A percentile compares a stretch with the other conserved stretches of the same genome.
Conservation (phyloP, 2,797 vertebrate genomes). For the Helarctos malayanus region DNA sequence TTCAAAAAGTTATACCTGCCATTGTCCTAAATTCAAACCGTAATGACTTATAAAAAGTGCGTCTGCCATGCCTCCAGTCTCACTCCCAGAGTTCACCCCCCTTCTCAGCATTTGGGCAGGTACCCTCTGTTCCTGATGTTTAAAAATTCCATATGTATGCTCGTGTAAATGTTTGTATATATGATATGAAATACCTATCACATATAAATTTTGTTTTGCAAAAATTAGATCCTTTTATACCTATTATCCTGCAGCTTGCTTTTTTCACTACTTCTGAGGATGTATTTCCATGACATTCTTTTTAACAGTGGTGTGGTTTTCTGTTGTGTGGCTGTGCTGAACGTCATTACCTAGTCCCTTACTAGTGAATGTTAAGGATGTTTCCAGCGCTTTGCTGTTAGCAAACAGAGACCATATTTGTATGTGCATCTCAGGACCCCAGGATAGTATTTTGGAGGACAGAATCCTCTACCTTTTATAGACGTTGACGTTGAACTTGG, state of each 20-base stretch:
- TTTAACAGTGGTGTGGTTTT: not conserved
- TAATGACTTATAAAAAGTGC: not conserved
- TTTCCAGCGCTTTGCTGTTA: not conserved
- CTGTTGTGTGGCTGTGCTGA: not conserved
- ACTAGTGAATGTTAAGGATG: not conserved
- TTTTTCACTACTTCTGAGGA: not conserved
- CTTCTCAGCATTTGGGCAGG: not conserved
- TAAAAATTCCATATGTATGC: not conserved
- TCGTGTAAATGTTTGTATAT: not conserved
- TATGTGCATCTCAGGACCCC: not conserved
- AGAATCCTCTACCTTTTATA: not conserved
- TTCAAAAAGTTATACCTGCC: not conserved
- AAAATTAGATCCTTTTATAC: not conserved
- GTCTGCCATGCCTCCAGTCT: not conserved
- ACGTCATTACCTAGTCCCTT: fast-evolving
- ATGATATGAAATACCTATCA: not conserved
- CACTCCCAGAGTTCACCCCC: not conserved
- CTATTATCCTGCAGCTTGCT: not conserved
- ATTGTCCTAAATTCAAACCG: not conserved
- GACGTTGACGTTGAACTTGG: not conserved
- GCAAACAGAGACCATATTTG: not conserved
- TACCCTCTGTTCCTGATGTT: not conserved
- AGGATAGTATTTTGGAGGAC: not conserved
- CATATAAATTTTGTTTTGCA: not conserved
- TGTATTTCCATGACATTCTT: not conserved